A percentile compares a stretch with the other conserved stretches of the same genome.
Evolutionary conservation across 1,140 invertebrate genomes (phyloP).

Genomic region (Drosophila pseudoobscura): DNA sequence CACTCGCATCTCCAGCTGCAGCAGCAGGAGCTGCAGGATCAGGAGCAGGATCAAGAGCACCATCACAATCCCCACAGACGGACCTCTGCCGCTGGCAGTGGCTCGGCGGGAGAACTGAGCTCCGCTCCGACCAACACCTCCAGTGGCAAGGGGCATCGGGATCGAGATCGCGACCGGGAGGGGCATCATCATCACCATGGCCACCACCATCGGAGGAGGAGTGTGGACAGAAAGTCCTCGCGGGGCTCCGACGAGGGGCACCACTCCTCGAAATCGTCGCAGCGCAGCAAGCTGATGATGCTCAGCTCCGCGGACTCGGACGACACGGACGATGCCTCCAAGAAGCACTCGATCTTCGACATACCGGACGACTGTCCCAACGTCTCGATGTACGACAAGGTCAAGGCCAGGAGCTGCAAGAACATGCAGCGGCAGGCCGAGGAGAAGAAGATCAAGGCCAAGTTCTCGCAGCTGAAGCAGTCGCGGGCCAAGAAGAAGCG

Average conservation of each 20-base stretch:
- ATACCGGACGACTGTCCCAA: conserved; percentile 95
- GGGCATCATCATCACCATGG: conserved; percentile 30
- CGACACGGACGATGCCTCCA: conserved; percentile 90
- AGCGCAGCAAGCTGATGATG: conserved; percentile 56
- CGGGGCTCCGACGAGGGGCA: conserved; percentile 48
- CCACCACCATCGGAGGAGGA: conserved; percentile 64
- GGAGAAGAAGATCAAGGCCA: conserved; percentile 94
- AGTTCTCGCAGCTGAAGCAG: conserved; percentile 94
- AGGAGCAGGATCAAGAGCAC: conserved; percentile 42
- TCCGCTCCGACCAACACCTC: conserved; percentile 48
- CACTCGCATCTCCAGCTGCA: too few species aligned
- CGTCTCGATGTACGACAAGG: conserved; percentile 99
- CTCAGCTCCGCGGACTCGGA: conserved; percentile 84
- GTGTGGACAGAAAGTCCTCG: conserved; percentile 67
- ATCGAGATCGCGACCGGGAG: conserved; percentile 5
- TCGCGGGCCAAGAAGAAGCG: conserved; percentile 94
- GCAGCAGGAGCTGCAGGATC: conserved; percentile 22
- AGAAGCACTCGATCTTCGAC: conserved; percentile 96
- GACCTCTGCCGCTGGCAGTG: conserved; percentile 57
- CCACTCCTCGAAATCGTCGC: conserved; percentile 61
- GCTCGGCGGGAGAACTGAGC: conserved; percentile 58
- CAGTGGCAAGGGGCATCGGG: conserved; percentile 44
- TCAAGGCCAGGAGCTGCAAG: conserved; percentile 96
- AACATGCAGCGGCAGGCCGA: conserved; percentile 96
- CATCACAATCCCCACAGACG: conserved; percentile 64